These are phyloP conservation scores for Fukomys damarensis DNA, from an alignment of 2,113 vertebrate species.

Conservation along the genomic window DNA sequence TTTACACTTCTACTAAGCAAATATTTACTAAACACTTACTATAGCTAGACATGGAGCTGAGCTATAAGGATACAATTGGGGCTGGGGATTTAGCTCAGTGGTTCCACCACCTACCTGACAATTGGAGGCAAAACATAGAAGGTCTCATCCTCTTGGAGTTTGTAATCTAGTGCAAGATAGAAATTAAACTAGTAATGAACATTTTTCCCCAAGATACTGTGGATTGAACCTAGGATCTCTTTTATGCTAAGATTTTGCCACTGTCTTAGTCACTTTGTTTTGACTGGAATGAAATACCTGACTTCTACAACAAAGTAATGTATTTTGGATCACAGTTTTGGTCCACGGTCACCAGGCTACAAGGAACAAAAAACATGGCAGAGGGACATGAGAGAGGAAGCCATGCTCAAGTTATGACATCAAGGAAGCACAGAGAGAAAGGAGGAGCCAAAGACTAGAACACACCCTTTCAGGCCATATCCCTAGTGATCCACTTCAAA, in stretches of 20 bases:
- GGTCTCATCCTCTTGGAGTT: not conserved
- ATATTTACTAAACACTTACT: not conserved
- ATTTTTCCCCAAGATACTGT: not conserved
- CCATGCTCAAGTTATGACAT: not conserved
- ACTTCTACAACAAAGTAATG: not conserved
- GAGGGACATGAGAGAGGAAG: not conserved
- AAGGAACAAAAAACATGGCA: not conserved
- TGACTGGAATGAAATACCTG: not conserved
- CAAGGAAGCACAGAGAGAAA: not conserved
- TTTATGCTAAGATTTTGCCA: not conserved
- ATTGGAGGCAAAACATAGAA: not conserved
- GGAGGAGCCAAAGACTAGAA: not conserved
- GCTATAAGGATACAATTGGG: not conserved
- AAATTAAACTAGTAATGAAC: not conserved
- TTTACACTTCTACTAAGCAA: not conserved
- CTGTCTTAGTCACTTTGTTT: not conserved
- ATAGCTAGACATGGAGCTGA: not conserved
- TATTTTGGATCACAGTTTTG: not conserved
- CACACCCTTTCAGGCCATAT: not conserved
- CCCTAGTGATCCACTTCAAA: not conserved
- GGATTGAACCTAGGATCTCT: not conserved
- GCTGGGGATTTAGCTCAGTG: too few relatives aligned
- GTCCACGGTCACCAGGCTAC: not conserved
- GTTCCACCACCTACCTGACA: too few relatives aligned
- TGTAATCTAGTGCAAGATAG: not conserved